These are phyloP conservation scores for Rhaphigaster nebulosa DNA, from an alignment of 2,888 invertebrate species.

Conservation along the genomic window DNA sequence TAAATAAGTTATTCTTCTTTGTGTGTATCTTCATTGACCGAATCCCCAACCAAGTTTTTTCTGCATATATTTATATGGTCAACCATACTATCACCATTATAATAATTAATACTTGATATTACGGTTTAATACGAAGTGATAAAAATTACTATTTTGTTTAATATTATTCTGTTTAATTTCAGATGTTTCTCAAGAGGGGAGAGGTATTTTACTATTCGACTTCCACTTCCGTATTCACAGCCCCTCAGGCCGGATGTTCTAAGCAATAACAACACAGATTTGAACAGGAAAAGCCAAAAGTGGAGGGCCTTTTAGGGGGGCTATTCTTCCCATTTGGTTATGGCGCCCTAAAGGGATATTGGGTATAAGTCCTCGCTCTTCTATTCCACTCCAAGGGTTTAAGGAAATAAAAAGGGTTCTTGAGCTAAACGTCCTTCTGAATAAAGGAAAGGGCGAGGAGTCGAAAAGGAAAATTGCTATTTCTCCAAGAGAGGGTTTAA, in stretches of 20 bases:
- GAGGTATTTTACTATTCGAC: background rate
- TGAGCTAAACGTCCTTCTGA: conserved; percentile 19
- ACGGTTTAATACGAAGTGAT: background rate
- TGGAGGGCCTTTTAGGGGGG: background rate
- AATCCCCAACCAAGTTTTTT: no score
- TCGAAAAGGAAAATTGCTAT: background rate
- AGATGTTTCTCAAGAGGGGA: background rate
- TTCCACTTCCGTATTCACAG: background rate
- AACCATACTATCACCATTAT: no score
- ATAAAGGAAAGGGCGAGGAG: conserved; percentile 22
- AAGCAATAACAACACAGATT: conserved; percentile 36
- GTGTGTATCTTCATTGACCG: no score
- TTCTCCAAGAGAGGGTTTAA: background rate
- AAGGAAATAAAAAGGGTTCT: conserved; percentile 43
- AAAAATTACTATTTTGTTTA: background rate
- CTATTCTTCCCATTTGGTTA: conserved; percentile 14
- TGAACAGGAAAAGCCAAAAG: conserved; percentile 35
- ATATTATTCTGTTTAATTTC: background rate
- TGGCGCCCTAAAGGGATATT: conserved; percentile 50
- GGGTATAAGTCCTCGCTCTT: background rate
- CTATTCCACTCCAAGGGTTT: background rate
- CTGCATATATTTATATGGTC: no score
- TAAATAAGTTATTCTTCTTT: no score
- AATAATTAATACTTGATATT: no score
- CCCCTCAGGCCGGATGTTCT: background rate